A percentile compares a stretch with the other conserved stretches of the same genome.
These are phyloP conservation scores for Clitarchus hookeri DNA, from an alignment of 2,888 invertebrate species.

Conservation along the genomic window DNA sequence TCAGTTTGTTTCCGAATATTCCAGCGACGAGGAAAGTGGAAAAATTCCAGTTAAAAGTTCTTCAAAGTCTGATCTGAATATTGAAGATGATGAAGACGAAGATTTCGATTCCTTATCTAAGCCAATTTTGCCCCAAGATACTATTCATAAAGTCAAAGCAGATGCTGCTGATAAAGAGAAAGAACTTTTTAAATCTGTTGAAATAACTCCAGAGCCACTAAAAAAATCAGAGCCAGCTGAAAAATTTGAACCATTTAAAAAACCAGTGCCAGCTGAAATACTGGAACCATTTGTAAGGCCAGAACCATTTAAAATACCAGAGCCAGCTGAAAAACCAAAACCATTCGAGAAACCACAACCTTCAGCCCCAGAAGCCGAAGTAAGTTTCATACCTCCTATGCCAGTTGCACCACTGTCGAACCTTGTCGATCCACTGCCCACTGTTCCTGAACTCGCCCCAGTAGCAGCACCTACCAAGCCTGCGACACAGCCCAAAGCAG, in stretches of 20 bases:
- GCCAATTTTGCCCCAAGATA: background rate
- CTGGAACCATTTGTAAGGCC: background rate
- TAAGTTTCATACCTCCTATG: background rate
- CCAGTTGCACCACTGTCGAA: background rate
- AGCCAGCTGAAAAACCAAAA: background rate
- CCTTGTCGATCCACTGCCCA: background rate
- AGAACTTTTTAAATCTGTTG: background rate
- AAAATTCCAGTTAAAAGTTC: background rate
- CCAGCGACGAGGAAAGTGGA: background rate
- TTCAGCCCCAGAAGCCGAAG: background rate
- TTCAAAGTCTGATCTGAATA: background rate
- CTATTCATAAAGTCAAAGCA: background rate
- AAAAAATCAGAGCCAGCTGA: background rate
- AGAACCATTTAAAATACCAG: background rate
- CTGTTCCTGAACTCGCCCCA: background rate
- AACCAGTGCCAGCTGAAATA: background rate
- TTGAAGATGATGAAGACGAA: background rate
- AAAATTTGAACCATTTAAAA: background rate
- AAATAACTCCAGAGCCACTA: background rate
- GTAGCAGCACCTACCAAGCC: background rate
- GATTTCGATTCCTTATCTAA: background rate
- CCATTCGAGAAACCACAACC: background rate
- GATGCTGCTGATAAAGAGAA: background rate
- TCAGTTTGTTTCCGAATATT: background rate
- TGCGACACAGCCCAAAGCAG: background rate